Conservation (phyloP, 2,797 vertebrate genomes). For the Petrocephalus schoutedeni region DNA sequence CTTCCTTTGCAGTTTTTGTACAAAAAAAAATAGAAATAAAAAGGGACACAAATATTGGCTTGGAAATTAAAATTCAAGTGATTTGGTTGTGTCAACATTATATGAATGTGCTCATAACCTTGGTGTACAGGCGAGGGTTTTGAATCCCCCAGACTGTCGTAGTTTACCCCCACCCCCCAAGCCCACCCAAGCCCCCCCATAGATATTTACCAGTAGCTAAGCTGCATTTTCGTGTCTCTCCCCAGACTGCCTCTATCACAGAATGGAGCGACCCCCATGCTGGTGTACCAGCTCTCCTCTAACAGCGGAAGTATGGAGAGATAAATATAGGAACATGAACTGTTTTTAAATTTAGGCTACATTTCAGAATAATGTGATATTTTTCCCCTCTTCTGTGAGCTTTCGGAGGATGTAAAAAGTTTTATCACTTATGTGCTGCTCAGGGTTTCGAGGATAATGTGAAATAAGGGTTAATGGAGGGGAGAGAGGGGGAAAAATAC, state of each 20-base stretch:
- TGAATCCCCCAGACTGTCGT: neutral
- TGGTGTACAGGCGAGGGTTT: neutral
- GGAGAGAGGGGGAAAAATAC: slow-evolving; percentile 39
- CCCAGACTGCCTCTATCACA: slow-evolving; percentile 37
- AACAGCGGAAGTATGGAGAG: slow-evolving; percentile 69
- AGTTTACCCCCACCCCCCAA: neutral
- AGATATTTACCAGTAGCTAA: neutral
- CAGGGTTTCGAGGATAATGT: slow-evolving; percentile 64
- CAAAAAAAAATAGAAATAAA: slow-evolving; percentile 63
- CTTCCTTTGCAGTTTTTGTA: slow-evolving; percentile 64
- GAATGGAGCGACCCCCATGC: slow-evolving; percentile 66
- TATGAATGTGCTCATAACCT: slow-evolving; percentile 75
- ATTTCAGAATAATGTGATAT: slow-evolving; percentile 39
- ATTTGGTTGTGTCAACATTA: slow-evolving; percentile 61
- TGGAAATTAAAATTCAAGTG: slow-evolving; percentile 65
- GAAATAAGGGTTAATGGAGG: slow-evolving; percentile 66
- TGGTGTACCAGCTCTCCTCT: slow-evolving; percentile 72
- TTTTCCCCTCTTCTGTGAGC: slow-evolving; percentile 59
- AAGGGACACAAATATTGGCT: slow-evolving; percentile 56
- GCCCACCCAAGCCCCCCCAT: neutral
- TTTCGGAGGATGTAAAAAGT: slow-evolving; percentile 38
- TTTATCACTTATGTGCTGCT: slow-evolving; percentile 64
- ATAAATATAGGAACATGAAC: slow-evolving; percentile 65
- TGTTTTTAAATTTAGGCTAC: slow-evolving; percentile 21
- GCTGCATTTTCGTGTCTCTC: slow-evolving; percentile 5